These are phyloP conservation scores for Nemotelus nigrinus DNA, from an alignment of 2,888 invertebrate species.

Conservation along the genomic window DNA sequence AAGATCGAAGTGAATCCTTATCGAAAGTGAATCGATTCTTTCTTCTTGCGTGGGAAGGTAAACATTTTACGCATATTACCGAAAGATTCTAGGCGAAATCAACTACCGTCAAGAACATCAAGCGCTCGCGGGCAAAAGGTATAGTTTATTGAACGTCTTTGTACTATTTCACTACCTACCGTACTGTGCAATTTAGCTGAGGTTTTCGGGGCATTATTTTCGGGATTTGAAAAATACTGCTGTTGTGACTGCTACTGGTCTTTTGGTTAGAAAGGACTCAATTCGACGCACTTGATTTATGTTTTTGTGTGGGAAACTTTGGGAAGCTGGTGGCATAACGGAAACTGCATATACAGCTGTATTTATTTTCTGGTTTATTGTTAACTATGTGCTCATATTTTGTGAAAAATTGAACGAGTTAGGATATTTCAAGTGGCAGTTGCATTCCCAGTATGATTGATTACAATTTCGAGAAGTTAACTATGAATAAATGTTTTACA, in stretches of 20 bases:
- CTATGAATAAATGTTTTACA: no score
- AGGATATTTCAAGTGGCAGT: no score
- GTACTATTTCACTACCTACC: constrained; percentile 10
- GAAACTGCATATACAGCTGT: constrained; percentile 32
- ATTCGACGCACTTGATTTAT: constrained; percentile 48
- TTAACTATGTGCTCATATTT: no score
- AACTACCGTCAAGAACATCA: not conserved
- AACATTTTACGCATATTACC: constrained; percentile 38
- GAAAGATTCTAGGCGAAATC: constrained; percentile 4
- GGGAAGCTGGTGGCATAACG: not conserved
- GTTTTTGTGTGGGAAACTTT: constrained; percentile 38
- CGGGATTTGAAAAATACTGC: constrained; percentile 25
- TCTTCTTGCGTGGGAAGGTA: constrained; percentile 45
- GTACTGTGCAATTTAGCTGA: constrained; percentile 35
- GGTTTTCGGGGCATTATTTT: constrained; percentile 35
- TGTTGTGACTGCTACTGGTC: constrained; percentile 48
- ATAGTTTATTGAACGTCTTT: constrained; percentile 5
- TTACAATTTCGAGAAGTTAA: no score
- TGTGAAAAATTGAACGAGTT: no score
- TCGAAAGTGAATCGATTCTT: constrained; percentile 45
- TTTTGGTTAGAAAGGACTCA: constrained; percentile 19
- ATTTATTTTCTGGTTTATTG: constrained; percentile 7
- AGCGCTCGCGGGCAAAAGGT: constrained; percentile 24
- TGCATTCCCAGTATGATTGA: no score
- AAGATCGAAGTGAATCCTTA: constrained; percentile 43